phyloP scores from a whole-genome alignment of 2,113 vertebrate genomes.

The Eupsittula cactorum region DNA sequence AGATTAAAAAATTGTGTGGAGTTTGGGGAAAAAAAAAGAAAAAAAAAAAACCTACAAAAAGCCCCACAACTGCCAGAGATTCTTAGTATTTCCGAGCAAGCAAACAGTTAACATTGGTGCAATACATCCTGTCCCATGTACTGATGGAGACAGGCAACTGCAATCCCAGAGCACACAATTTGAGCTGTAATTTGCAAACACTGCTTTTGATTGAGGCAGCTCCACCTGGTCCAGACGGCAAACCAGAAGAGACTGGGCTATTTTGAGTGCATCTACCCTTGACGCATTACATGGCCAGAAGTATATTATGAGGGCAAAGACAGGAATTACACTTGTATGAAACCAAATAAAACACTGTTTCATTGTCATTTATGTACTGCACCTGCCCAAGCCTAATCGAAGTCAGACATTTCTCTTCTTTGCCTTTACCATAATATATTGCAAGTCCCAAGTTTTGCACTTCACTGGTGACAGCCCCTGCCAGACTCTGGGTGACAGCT shows the following conservation, averaged over 20 bases:
- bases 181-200: not conserved
- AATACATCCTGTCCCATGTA: not conserved
- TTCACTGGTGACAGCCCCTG: not conserved
- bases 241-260: not conserved
- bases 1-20: no score
- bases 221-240: not conserved
- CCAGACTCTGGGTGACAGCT: not conserved
- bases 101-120: accelerated
- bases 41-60: no score
- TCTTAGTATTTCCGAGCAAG: not conserved
- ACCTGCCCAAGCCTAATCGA: not conserved
- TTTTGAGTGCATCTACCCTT: not conserved
- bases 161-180: not conserved
- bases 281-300: not conserved
- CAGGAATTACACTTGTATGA: not conserved
- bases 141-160: not conserved
- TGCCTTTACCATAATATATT: not conserved
- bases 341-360: not conserved
- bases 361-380: not conserved
- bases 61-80: not conserved
- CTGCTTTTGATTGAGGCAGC: not conserved
- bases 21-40: no score
- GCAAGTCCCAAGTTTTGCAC: not conserved
- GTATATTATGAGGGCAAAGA: not conserved
- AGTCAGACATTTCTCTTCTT: not conserved